phyloP scores from a whole-genome alignment of 2,797 vertebrate genomes.

The Lacerta agilis region DNA sequence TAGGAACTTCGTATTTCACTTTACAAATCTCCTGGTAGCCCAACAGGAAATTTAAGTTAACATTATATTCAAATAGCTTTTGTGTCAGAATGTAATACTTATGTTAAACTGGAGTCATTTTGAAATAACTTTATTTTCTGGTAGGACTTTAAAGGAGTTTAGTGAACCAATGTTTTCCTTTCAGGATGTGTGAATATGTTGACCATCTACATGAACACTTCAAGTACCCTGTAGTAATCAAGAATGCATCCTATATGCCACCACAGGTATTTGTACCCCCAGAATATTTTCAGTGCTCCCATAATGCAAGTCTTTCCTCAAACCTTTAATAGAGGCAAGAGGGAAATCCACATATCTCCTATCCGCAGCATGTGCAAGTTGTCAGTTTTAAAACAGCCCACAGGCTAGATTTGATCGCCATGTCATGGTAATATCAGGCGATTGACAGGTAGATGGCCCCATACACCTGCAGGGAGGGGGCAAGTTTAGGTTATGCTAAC shows the following conservation, averaged over 20 bases:
- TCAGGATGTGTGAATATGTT: constrained; percentile 90
- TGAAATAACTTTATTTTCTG: not conserved
- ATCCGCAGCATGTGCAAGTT: not conserved
- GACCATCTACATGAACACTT: constrained; percentile 91
- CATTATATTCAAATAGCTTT: too few species aligned
- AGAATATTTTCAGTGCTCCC: not conserved
- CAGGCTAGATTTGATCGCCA: too few species aligned
- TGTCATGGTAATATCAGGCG: too few species aligned
- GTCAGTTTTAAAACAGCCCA: not conserved
- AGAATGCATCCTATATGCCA: constrained; percentile 82
- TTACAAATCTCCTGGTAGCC: too few species aligned
- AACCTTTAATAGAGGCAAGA: not conserved
- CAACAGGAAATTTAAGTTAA: too few species aligned
- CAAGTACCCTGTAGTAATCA: constrained; percentile 81
- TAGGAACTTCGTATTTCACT: too few species aligned
- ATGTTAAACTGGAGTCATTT: not conserved
- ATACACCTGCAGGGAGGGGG: too few species aligned
- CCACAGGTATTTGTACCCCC: constrained; percentile 76
- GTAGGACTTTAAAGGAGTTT: not conserved
- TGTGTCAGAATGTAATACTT: not conserved
- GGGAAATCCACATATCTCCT: not conserved
- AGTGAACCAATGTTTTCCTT: not conserved
- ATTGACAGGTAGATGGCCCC: too few species aligned
- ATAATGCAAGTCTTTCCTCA: not conserved
- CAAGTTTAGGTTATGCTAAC: too few species aligned